Conservation (phyloP, 1,140 invertebrate genomes). For the Trichonephila inaurata region DNA sequence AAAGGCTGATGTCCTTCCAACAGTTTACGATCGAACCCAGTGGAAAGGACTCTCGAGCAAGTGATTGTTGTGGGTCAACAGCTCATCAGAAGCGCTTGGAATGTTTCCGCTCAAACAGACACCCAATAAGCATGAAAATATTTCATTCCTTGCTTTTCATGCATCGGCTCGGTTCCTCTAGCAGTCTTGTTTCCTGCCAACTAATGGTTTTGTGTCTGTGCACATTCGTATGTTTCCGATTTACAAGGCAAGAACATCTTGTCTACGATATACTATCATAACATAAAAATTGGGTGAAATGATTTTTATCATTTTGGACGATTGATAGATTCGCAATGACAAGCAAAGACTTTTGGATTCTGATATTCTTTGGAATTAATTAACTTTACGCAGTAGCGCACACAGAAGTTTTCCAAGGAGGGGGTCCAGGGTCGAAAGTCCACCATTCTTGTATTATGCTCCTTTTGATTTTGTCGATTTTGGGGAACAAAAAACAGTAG, state of each 20-base stretch:
- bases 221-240: background rate
- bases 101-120: conserved; percentile 61
- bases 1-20: conserved; percentile 47
- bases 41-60: conserved; percentile 10
- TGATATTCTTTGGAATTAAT: too few species aligned
- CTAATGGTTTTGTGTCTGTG: background rate
- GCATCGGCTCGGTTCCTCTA: background rate
- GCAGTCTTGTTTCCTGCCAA: background rate
- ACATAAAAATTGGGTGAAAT: too few species aligned
- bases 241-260: background rate
- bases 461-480: too few species aligned
- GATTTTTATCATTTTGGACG: too few species aligned
- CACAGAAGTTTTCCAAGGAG: too few species aligned
- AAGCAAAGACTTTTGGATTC: too few species aligned
- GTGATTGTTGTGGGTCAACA: conserved; percentile 62
- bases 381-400: too few species aligned
- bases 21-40: conserved; percentile 4
- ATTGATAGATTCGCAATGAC: too few species aligned
- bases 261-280: too few species aligned
- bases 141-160: background rate
- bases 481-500: too few species aligned
- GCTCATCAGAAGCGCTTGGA: conserved; percentile 46
- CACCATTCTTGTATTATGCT: too few species aligned
- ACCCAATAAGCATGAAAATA: conserved; percentile 50
- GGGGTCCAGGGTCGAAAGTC: too few species aligned